A percentile compares a stretch with the other conserved stretches of the same genome.
Evolutionary conservation across 1,140 invertebrate species (phyloP).

Genomic region (Diorhabda sublineata): DNA sequence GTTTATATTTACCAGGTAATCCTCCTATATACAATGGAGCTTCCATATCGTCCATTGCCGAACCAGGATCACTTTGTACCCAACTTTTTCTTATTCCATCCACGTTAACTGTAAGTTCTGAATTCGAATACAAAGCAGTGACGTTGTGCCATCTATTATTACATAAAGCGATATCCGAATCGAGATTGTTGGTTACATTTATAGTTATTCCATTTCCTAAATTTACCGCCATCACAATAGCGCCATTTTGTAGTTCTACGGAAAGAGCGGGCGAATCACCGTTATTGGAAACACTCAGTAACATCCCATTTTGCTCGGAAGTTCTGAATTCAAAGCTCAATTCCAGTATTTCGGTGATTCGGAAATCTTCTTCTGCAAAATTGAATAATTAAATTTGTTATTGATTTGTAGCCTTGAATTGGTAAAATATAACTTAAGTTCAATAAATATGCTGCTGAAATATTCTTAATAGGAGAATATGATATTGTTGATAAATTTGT

Average conservation of each 20-base stretch:
- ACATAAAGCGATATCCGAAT: constrained; percentile 66
- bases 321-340: constrained; percentile 81
- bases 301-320: constrained; percentile 72
- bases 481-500: neutral
- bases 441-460: too few species aligned
- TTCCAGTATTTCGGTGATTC: constrained; percentile 64
- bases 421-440: too few species aligned
- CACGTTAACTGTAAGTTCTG: constrained; percentile 66
- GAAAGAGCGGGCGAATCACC: constrained; percentile 63
- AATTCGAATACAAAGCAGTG: constrained; percentile 66
- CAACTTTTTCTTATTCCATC: constrained; percentile 56
- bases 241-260: constrained; percentile 72
- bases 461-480: too few species aligned
- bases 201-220: constrained; percentile 60
- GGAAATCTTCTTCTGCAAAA: constrained; percentile 64
- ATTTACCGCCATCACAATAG: constrained; percentile 68
- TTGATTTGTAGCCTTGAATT: too few species aligned
- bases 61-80: constrained; percentile 37
- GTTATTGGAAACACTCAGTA: constrained; percentile 68
- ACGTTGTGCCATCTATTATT: constrained; percentile 86
- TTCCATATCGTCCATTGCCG: constrained; percentile 49
- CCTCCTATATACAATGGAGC: constrained; percentile 80
- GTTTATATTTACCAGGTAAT: constrained; percentile 62
- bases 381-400: neutral
- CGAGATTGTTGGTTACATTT: constrained; percentile 56